These are phyloP conservation scores for Steatornis caripensis DNA, from an alignment of 2,113 vertebrate genomes.

Conservation along the genomic window DNA sequence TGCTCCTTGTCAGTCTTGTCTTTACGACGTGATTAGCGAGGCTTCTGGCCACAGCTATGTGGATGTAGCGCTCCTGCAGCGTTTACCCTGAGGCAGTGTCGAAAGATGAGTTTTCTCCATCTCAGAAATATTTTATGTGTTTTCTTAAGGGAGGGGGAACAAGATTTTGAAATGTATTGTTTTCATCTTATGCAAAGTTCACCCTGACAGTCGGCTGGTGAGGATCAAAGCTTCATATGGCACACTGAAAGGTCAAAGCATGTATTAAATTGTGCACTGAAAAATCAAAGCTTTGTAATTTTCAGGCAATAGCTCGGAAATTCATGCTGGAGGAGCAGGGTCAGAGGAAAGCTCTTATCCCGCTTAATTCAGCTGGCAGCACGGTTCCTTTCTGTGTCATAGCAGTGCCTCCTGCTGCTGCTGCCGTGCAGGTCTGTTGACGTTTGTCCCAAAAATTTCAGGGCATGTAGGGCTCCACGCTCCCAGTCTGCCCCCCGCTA, in stretches of 20 bases:
- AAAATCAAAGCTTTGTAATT: constrained; percentile 62
- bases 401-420: constrained; percentile 44
- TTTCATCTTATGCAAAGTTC: constrained; percentile 61
- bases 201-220: constrained; percentile 41
- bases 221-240: constrained; percentile 60
- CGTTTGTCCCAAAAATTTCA: background rate
- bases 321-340: constrained; percentile 24
- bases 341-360: constrained; percentile 25
- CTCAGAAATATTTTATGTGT: constrained; percentile 10
- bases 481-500: background rate
- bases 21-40: background rate
- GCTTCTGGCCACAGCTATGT: constrained; percentile 28
- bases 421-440: background rate
- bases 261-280: constrained; percentile 52
- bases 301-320: constrained; percentile 30
- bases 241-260: constrained; percentile 46
- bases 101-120: background rate
- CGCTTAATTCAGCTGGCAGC: background rate
- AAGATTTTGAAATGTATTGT: constrained; percentile 21
- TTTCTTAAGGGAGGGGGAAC: background rate
- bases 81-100: constrained; percentile 15
- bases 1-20: background rate
- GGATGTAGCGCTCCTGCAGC: background rate
- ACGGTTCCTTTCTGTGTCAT: background rate
- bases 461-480: background rate